These are phyloP conservation scores for Micrasema longulum DNA, from an alignment of 1,140 invertebrate genomes.

Conservation along the genomic window DNA sequence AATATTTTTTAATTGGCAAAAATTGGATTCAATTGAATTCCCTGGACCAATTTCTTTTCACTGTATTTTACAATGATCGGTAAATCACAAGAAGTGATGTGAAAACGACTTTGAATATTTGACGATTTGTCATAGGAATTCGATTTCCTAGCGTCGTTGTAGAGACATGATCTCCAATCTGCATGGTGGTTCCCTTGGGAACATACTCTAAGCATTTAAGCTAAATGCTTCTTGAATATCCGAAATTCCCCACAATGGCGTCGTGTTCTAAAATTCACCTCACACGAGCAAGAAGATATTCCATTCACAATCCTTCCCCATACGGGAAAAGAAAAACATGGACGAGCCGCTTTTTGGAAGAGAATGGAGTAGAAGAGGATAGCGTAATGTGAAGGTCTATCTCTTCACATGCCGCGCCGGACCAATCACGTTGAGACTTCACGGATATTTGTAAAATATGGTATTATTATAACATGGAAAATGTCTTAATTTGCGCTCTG, in stretches of 20 bases:
- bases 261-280: slow-evolving; percentile 28
- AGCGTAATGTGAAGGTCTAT: not conserved
- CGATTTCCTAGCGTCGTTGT: not conserved
- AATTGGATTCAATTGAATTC: too few relatives aligned
- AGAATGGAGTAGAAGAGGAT: not conserved
- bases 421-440: slow-evolving; percentile 39
- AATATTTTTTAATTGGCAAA: too few relatives aligned
- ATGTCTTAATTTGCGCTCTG: slow-evolving; percentile 51
- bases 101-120: not conserved
- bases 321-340: not conserved
- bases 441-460: slow-evolving; percentile 39
- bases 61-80: too few relatives aligned
- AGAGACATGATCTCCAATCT: not conserved
- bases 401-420: not conserved
- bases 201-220: too few relatives aligned
- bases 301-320: slow-evolving; percentile 6
- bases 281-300: not conserved
- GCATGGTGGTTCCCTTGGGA: slow-evolving; percentile 14
- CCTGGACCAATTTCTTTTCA: too few relatives aligned
- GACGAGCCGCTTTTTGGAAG: not conserved
- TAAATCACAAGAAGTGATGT: not conserved
- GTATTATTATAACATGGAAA: slow-evolving; percentile 51
- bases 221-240: not conserved
- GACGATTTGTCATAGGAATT: not conserved
- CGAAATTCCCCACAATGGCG: slow-evolving; percentile 11